Conservation (phyloP, 2,797 vertebrate species). For the Hippocampus kuda region DNA sequence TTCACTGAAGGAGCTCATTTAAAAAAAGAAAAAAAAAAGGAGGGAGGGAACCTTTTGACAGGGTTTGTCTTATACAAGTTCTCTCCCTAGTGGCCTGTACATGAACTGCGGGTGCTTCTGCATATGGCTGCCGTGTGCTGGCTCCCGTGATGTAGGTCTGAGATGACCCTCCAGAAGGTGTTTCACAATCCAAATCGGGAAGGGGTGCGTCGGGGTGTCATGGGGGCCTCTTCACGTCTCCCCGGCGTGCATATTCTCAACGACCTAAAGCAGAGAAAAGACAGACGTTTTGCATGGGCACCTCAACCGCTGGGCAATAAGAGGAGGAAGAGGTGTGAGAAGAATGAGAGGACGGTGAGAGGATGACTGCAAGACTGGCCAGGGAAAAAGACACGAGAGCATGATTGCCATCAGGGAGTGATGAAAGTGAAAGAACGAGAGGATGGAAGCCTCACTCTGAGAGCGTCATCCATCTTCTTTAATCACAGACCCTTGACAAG, state of each 20-base stretch:
- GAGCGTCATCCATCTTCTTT: slow-evolving; percentile 72
- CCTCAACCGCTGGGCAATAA: background rate
- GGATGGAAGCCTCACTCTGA: slow-evolving; percentile 48
- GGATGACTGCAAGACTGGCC: slow-evolving; percentile 1
- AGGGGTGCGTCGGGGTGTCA: slow-evolving; percentile 84
- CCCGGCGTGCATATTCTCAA: slow-evolving; percentile 92
- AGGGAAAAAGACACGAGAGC: slow-evolving; percentile 13
- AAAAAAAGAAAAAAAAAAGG: background rate
- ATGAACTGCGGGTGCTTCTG: slow-evolving; percentile 49
- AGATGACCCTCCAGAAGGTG: background rate
- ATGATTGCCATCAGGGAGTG: slow-evolving; percentile 22
- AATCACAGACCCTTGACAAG: slow-evolving; percentile 63
- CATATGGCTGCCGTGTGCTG: slow-evolving; percentile 7
- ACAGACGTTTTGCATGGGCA: background rate
- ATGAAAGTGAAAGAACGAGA: slow-evolving; percentile 36
- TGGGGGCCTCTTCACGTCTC: slow-evolving; percentile 82
- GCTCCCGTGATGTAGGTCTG: slow-evolving; percentile 11
- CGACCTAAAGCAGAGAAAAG: slow-evolving; percentile 59
- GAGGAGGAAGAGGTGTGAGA: background rate
- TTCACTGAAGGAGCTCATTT: background rate
- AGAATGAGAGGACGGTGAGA: background rate
- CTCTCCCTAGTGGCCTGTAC: slow-evolving; percentile 68
- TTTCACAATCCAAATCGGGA: slow-evolving; percentile 85
- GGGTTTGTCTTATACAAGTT: slow-evolving; percentile 70
- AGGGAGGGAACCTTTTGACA: background rate